Base-by-base conservation (phyloP, 2,888 invertebrate species). In the Drosophila atripex region DNA sequence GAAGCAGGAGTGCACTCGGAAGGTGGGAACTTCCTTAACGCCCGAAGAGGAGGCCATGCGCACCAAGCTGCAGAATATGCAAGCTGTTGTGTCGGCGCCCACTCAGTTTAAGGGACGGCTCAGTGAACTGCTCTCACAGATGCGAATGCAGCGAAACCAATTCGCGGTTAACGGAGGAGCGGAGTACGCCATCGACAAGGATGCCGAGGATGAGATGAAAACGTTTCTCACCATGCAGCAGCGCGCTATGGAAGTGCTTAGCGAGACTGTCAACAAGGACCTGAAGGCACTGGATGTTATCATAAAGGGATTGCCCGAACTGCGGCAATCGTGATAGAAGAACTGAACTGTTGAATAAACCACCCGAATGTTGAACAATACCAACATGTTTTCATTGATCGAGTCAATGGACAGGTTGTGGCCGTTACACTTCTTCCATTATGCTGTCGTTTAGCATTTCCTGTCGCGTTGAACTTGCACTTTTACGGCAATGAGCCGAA, bases 21-120 rank as follows among this genome's bases (percentile, higher is more conserved):
- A 97, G 90, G 94, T 96, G 65, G 98, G 98, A 7, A 94, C 96
- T 54, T 95, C 97, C 0, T 92, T 98, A 25, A 95, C 96, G 79
- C 96, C 96, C 0, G 98, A 98, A 83, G 99, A 99, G 91, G 98
- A 98, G 91, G 94, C 95, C 9, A 92, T 97, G n/a, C 93, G 97
- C 52, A 96, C 96, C 53, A 95, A 96, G 75, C 93, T 98, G 49
- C 97, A 98, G 91, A 95, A 95, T 57, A 94, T 98, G 89, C 95
- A 97, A 68, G 94, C 96, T 0, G 96, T 98, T 87, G 94, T 99
- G 16, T 96, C 97, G 80, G 96, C 97, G 12, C 98, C 98, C 30
- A 97, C 97, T 41, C 96, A 98, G 78, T 97, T 97, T 89, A 98
- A 97, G 95, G 97, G 98, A 64, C 95, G 97, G 56, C 93, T 98